Percentiles rank a stretch among this genome's conserved stretches.
Conservation (phyloP, 2,888 invertebrate genomes). For the Petrolisthes cinctipes region DNA sequence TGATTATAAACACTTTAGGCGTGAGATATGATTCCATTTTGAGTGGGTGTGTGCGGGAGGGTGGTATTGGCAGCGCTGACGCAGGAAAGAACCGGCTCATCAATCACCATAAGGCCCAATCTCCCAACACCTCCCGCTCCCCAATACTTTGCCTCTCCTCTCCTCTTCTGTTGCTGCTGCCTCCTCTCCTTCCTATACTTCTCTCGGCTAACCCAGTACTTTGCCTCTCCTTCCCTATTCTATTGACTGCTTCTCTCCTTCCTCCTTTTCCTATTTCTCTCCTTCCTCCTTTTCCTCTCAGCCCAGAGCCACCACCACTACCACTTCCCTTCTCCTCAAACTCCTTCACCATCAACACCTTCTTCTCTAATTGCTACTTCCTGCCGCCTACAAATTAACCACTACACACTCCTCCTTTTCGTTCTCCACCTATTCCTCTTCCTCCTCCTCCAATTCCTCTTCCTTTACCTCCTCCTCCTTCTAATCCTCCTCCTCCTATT, state of each 20-base stretch:
- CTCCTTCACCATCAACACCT: not conserved
- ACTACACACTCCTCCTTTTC: not conserved
- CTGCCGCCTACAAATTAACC: not conserved
- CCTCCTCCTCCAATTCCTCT: not conserved
- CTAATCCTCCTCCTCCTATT: not conserved
- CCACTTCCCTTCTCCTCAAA: not conserved
- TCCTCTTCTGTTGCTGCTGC: not conserved
- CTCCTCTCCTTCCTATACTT: not conserved
- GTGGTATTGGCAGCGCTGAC: slow-evolving; percentile 61
- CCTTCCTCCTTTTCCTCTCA: slow-evolving; percentile 4
- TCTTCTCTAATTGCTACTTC: not conserved
- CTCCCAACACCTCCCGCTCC: slow-evolving; percentile 37
- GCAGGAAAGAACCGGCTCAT: slow-evolving; percentile 52
- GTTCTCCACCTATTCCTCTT: not conserved
- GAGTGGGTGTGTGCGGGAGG: slow-evolving; percentile 42
- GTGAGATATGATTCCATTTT: slow-evolving; percentile 52
- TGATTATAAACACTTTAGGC: slow-evolving; percentile 42
- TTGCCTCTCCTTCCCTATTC: not conserved
- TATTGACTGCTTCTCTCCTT: not conserved
- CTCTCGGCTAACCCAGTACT: not conserved
- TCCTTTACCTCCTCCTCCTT: not conserved
- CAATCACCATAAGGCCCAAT: slow-evolving; percentile 57
- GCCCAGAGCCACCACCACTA: too few relatives aligned
- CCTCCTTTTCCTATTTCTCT: not conserved
- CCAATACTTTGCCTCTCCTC: not conserved